Conservation (phyloP, 2,113 vertebrate species). For the Rhinolophus sinicus region DNA sequence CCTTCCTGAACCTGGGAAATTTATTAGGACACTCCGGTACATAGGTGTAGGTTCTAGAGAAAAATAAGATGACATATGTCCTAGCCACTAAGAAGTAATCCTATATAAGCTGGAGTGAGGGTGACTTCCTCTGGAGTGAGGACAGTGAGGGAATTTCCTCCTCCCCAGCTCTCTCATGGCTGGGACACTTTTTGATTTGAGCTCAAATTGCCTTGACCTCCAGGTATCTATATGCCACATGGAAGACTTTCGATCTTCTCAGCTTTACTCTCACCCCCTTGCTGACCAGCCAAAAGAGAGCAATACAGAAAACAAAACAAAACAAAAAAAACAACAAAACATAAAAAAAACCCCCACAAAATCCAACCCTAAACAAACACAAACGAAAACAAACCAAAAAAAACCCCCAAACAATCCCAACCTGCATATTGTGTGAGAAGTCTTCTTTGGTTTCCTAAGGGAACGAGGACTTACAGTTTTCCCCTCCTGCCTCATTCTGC, state of each 20-base stretch:
- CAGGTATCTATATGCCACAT: not conserved
- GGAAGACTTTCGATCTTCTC: not conserved
- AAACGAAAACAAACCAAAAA: not conserved
- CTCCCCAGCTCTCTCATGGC: not conserved
- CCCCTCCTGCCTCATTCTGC: not conserved
- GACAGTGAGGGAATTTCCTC: not conserved
- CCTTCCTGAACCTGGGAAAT: not conserved
- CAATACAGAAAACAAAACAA: not conserved
- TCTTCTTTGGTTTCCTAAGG: not conserved
- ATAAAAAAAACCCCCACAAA: not conserved
- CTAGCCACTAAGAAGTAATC: not conserved
- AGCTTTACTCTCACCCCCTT: not conserved
- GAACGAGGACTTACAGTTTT: not conserved
- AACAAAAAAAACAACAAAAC: not conserved
- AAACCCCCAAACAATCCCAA: not conserved
- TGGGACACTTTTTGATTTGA: not conserved
- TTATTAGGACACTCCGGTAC: not conserved
- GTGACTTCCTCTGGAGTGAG: not conserved
- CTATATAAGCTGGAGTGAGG: not conserved
- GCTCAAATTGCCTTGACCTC: not conserved
- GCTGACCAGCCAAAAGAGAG: not conserved
- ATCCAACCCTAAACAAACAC: not conserved
- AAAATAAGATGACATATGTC: slow-evolving; percentile 13
- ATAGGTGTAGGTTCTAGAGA: not conserved
- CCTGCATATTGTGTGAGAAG: not conserved